Base-by-base conservation (phyloP, 2,113 vertebrate genomes). In the Elgaria multicarinata region DNA sequence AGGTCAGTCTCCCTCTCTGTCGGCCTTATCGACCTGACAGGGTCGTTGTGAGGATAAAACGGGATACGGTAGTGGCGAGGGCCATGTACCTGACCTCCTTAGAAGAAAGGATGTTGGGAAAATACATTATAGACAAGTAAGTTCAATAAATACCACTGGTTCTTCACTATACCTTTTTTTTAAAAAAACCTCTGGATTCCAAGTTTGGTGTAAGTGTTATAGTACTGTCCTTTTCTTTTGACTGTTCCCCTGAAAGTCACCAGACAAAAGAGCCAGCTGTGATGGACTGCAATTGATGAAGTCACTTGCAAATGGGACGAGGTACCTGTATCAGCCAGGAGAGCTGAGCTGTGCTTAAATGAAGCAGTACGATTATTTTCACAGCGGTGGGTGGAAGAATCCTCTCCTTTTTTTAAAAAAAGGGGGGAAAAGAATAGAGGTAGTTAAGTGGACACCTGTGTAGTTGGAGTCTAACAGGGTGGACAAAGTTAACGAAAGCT, bases 311-410 rank as follows among this genome's bases (percentile, higher is more conserved):
- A 3, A 1, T 71, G 81, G 76, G 93, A 87, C 79, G 76, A 78
- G 71, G 78, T 83, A 33, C 82, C 85, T 82, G 42, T 87, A 66
- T 86, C 33, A 85, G 2, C 33, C 36, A 83, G 83, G 89, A 87
- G 82, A 69, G 78, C 80, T 75, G 62, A 92, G 71, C 2, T 69
- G 39, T 36, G 85, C 87, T 91, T 89, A 87, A 94, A 78, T 91
- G 88, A 92, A 83, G 36, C 87, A 44, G 14, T 86, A 46, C 90
- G 76, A 88, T 94, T 89, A 90, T 89, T 96, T 95, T 96, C 94
- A 74, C 94, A 94, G 92, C 90, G 81, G 92, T 95, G 93, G 78
- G 84, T 85, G 58, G 86, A 94, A 85, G 81, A 92, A 89, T 93
- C 94, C 92, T 90, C 88, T 89, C 55, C 3, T 50, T 3, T 50